A percentile compares a stretch with the other conserved stretches of the same genome.
Conservation (phyloP, 2,113 vertebrate genomes). For the Pseudorhombus dupliciocellatus region DNA sequence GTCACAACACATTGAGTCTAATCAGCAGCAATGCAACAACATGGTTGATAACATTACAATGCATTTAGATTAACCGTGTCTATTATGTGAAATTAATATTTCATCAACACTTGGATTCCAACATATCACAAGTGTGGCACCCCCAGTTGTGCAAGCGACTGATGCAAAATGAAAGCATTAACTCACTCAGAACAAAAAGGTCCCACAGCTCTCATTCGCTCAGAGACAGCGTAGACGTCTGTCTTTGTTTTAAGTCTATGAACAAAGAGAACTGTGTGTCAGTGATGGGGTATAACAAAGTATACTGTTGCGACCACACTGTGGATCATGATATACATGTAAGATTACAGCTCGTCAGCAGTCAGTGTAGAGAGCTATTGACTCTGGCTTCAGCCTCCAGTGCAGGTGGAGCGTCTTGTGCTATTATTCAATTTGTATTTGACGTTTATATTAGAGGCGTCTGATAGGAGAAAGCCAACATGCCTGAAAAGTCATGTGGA, state of each 20-base stretch:
- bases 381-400: no score
- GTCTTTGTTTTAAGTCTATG: neutral
- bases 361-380: neutral
- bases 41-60: neutral
- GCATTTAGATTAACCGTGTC: no score
- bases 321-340: no score
- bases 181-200: neutral
- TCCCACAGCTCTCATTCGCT: no score
- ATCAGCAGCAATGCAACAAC: slow-evolving; percentile 3
- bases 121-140: neutral
- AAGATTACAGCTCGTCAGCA: neutral
- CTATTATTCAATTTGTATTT: no score
- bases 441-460: no score
- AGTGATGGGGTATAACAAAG: no score
- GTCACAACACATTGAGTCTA: slow-evolving; percentile 22
- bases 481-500: slow-evolving; percentile 22
- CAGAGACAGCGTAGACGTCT: neutral
- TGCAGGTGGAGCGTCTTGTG: no score
- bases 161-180: slow-evolving; percentile 16
- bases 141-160: neutral
- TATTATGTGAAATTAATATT: neutral
- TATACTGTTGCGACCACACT: no score
- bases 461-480: neutral
- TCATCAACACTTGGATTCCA: neutral
- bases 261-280: no score